Base-by-base conservation (phyloP, 2,888 invertebrate genomes). In the Galeruca laticollis region DNA sequence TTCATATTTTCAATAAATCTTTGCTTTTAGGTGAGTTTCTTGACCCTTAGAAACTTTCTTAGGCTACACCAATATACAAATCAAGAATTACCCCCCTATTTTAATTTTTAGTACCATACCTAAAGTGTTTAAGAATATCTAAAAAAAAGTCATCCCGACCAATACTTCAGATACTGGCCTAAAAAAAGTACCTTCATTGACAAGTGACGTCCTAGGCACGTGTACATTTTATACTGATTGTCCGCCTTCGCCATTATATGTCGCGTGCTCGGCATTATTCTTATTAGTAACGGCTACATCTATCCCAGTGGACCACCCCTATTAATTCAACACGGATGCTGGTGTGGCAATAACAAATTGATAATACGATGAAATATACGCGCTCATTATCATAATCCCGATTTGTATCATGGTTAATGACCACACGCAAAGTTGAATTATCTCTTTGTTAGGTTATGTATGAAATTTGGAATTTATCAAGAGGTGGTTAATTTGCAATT, bases 361-460 rank as follows among this genome's bases (percentile, higher is more conserved):
- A 72, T 74, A 74, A 72, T 74, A 59, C 74, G 70, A 74, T 74
- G 74, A 74, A 72, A 72, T 74, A 74, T 70, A 62, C 57, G 54
- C 68, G 61, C 60, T 63, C 73, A 73, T 74, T 73, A 73, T 68
- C 73, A 73, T 73, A 73, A 73, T 73, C 69, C 61, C 71, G 64
- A 71, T 67, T 73, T 73, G 68, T 73, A 70, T 69, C 52, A 63
- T 64, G 62, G 67, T 71, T 73, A 73, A 73, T 73, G 73, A 70
- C 73, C 71, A 70, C 73, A 70, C 72, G 69, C 70, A 61, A 65
- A 69, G 69, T 67, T 70, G 62, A 70, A 59, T 70, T 70, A 70
- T 70, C 57, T 57, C 60, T 31, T 35, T 57, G 56, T 61, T 56
- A 59, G 63, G 51, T 49, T 56, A 52, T 62, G 60, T 20, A 21